Percentiles rank a stretch among this genome's conserved stretches.
phyloP scores from a whole-genome alignment of 1,140 invertebrate genomes.

The Papilio machaon region DNA sequence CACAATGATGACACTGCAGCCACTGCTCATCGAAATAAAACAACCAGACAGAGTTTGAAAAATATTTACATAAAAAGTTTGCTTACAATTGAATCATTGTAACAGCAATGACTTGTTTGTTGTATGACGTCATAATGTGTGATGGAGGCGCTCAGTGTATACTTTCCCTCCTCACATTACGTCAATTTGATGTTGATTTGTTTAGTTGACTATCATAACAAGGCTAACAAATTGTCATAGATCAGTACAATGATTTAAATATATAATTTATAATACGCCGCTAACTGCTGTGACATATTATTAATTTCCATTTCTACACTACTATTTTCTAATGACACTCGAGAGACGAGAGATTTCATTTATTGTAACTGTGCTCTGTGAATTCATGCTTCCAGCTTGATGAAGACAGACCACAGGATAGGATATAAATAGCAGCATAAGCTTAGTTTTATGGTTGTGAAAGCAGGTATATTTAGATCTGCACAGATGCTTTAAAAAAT shows the following conservation, averaged over 20 bases:
- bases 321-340: too few species aligned
- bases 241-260: background rate
- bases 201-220: background rate
- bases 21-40: background rate
- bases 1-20: background rate
- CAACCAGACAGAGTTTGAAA: slow-evolving; percentile 1
- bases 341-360: too few species aligned
- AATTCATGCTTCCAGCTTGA: too few species aligned
- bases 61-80: slow-evolving; percentile 5
- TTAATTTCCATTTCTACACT: background rate
- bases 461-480: too few species aligned
- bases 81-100: background rate
- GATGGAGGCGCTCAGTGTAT: background rate
- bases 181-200: background rate
- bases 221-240: background rate
- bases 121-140: background rate
- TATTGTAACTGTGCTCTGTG: too few species aligned
- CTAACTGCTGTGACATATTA: background rate
- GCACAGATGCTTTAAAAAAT: too few species aligned
- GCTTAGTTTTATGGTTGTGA: too few species aligned
- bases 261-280: background rate
- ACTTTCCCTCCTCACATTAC: background rate
- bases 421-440: too few species aligned
- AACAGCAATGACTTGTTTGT: background rate
- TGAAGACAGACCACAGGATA: too few species aligned